Conservation (phyloP, 1,140 invertebrate genomes). For the Eriocheir sinensis region DNA sequence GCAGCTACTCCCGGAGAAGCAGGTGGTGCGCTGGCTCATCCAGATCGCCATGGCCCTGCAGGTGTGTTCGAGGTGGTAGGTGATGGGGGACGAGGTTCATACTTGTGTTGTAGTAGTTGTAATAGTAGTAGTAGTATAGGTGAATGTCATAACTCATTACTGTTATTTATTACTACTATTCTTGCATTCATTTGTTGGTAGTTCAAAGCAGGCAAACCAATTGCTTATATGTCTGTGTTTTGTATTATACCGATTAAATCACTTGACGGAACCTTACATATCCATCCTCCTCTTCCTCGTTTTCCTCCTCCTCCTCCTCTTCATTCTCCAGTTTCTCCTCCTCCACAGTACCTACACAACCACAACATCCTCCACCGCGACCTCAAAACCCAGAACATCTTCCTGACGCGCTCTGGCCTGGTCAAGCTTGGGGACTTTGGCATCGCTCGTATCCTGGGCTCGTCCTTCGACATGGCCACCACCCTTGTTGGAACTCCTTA, state of each 20-base stretch:
- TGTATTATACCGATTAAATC: too few species aligned
- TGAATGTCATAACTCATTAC: too few species aligned
- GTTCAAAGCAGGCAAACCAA: too few species aligned
- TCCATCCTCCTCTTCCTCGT: too few species aligned
- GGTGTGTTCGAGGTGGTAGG: conserved; percentile 41
- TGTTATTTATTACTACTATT: too few species aligned
- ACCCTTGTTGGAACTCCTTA: conserved; percentile 84
- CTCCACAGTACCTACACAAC: conserved; percentile 64
- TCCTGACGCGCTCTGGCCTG: conserved; percentile 83
- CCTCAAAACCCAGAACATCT: conserved; percentile 84
- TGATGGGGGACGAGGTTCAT: too few species aligned
- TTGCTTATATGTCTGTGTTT: too few species aligned
- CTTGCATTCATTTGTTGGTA: too few species aligned
- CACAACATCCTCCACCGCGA: conserved; percentile 80
- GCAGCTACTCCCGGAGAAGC: conserved; percentile 43
- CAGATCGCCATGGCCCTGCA: conserved; percentile 72
- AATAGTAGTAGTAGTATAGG: too few species aligned
- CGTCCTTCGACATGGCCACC: conserved; percentile 82
- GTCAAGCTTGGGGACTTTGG: conserved; percentile 84
- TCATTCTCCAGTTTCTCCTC: neutral
- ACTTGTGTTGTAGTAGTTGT: too few species aligned
- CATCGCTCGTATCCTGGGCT: conserved; percentile 83
- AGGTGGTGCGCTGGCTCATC: conserved; percentile 65
- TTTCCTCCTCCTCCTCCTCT: neutral
- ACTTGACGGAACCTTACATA: too few species aligned